These are phyloP conservation scores for Biston betularia DNA, from an alignment of 2,888 invertebrate genomes.

Conservation along the genomic window DNA sequence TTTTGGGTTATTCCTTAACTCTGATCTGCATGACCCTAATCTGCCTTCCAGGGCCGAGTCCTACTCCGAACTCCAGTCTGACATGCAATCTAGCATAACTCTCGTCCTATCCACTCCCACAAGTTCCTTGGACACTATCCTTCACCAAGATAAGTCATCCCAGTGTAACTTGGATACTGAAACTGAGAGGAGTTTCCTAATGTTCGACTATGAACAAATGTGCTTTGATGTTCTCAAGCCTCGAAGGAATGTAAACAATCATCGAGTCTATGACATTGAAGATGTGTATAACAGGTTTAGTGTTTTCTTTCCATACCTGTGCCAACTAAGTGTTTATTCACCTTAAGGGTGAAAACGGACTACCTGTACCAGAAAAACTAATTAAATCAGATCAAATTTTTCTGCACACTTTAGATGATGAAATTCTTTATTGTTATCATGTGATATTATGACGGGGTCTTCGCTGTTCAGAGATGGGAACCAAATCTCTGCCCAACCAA, in stretches of 20 bases:
- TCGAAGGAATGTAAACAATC: slow-evolving; percentile 53
- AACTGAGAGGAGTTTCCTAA: slow-evolving; percentile 66
- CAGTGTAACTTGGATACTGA: slow-evolving; percentile 77
- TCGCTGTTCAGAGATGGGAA: too few relatives aligned
- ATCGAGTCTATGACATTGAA: slow-evolving; percentile 72
- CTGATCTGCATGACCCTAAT: slow-evolving; percentile 5
- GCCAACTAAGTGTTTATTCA: too few relatives aligned
- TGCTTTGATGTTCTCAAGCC: slow-evolving; percentile 60
- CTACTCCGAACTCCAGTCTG: slow-evolving; percentile 57
- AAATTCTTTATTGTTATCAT: too few relatives aligned
- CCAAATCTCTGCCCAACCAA: too few relatives aligned
- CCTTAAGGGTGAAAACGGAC: too few relatives aligned
- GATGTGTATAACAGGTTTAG: slow-evolving; percentile 74
- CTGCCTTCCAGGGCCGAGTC: slow-evolving; percentile 62
- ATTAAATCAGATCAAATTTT: too few relatives aligned
- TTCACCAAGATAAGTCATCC: slow-evolving; percentile 60
- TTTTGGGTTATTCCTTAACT: too few relatives aligned
- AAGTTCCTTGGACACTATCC: slow-evolving; percentile 49
- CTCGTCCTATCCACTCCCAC: slow-evolving; percentile 51
- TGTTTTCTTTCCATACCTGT: neutral
- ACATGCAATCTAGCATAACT: slow-evolving; percentile 54
- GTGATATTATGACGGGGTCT: too few relatives aligned
- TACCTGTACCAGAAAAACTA: too few relatives aligned
- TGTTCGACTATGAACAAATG: slow-evolving; percentile 72
- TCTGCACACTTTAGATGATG: too few relatives aligned